Evolutionary conservation across 1,140 invertebrate genomes (phyloP).

Genomic region (Notospermus geniculatus): DNA sequence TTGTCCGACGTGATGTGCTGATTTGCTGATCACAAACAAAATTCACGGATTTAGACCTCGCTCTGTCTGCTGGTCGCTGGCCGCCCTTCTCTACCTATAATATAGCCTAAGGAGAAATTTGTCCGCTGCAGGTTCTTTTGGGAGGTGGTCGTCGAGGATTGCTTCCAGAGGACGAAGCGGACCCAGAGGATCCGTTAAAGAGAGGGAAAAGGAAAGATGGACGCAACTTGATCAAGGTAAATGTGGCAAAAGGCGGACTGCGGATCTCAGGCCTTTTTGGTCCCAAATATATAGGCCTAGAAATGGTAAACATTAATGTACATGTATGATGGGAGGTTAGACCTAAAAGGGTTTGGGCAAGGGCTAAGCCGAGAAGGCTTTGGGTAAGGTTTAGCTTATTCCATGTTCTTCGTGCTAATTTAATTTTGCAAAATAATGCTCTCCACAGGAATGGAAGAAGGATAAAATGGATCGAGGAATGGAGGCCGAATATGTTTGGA

Average conservation of each 20-base stretch:
- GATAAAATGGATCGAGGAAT: conserved; percentile 32
- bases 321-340: background rate
- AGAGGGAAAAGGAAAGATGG: conserved; percentile 28
- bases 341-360: background rate
- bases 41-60: too few relatives aligned
- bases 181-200: conserved; percentile 30
- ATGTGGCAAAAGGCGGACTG: background rate
- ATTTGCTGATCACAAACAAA: too few relatives aligned
- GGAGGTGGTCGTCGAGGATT: conserved; percentile 37
- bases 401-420: too few relatives aligned
- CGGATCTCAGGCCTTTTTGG: background rate
- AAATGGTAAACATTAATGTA: too few relatives aligned
- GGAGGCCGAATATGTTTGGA: conserved; percentile 57
- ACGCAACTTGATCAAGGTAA: conserved; percentile 59
- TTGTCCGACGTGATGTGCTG: too few relatives aligned
- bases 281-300: too few relatives aligned
- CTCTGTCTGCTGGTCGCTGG: too few relatives aligned
- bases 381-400: too few relatives aligned
- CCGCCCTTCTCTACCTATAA: too few relatives aligned
- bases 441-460: conserved; percentile 43
- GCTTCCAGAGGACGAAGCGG: conserved; percentile 22
- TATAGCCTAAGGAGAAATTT: too few relatives aligned
- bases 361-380: too few relatives aligned
- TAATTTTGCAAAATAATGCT: conserved; percentile 4
- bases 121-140: conserved; percentile 45